A percentile compares a stretch with the other conserved stretches of the same genome.
Conservation (phyloP, 1,140 invertebrate species). For the Colletes latitarsis region DNA sequence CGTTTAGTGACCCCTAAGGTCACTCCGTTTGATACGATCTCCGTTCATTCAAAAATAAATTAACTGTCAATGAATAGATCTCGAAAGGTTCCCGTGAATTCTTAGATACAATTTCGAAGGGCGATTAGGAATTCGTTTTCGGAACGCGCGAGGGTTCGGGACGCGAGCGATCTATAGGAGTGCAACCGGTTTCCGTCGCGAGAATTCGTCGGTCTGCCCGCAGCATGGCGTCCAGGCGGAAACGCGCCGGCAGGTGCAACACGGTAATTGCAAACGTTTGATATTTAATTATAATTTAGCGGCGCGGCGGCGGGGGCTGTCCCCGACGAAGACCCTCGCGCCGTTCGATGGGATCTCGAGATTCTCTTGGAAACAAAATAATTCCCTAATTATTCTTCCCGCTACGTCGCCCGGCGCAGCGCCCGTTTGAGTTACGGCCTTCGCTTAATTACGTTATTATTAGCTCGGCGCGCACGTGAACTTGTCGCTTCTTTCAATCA, state of each 20-base stretch:
- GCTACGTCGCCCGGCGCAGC: constrained; percentile 5
- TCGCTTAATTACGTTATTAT: constrained; percentile 76
- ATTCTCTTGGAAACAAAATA: constrained; percentile 71
- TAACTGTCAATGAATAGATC: too few species aligned
- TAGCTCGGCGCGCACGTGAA: constrained; percentile 45
- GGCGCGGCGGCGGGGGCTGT: constrained; percentile 46
- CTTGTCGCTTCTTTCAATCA: constrained; percentile 2
- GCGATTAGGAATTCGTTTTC: too few species aligned
- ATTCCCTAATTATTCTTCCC: constrained; percentile 75
- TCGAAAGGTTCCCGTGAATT: too few species aligned
- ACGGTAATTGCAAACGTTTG: constrained; percentile 77
- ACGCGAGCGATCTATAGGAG: too few species aligned
- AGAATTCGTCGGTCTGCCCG: constrained; percentile 50
- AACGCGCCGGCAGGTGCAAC: constrained; percentile 69
- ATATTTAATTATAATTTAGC: constrained; percentile 78
- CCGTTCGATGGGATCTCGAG: constrained; percentile 66
- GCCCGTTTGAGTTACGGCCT: constrained; percentile 65
- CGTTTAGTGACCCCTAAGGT: too few species aligned
- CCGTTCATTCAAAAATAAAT: too few species aligned
- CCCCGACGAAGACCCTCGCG: constrained; percentile 16
- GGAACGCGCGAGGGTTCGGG: too few species aligned
- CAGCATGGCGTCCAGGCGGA: constrained; percentile 31
- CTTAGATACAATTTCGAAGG: too few species aligned
- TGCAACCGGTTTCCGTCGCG: constrained; percentile 34
- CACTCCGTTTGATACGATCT: too few species aligned